A percentile compares a stretch with the other conserved stretches of the same genome.
phyloP scores from a whole-genome alignment of 1,140 invertebrate genomes.

The Listronotus oregonensis region DNA sequence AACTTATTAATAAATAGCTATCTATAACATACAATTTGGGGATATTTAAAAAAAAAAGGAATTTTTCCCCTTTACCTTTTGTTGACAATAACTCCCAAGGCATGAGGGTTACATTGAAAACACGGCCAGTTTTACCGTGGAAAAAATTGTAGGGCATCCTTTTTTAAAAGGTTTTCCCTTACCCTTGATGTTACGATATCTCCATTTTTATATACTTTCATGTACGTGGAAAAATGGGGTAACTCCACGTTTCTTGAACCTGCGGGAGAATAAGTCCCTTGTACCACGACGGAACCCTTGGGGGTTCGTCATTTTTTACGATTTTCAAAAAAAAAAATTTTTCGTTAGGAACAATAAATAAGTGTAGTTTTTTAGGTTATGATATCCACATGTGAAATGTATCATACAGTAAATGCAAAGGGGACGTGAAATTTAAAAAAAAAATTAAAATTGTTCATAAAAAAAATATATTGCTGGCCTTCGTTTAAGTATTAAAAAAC shows the following conservation, averaged over 20 bases:
- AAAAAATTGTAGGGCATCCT: constrained; percentile 99
- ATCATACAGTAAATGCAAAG: not conserved
- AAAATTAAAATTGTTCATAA: too few relatives aligned
- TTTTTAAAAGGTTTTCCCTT: constrained; percentile 99
- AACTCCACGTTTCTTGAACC: constrained; percentile 92
- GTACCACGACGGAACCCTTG: constrained; percentile 98
- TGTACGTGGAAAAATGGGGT: constrained; percentile 95
- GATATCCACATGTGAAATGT: constrained; percentile 5
- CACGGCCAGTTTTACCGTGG: constrained; percentile 96
- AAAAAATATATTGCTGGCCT: too few relatives aligned
- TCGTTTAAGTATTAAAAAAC: too few relatives aligned
- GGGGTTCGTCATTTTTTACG: constrained; percentile 89
- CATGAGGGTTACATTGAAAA: constrained; percentile 98
- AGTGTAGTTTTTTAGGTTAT: constrained; percentile 6
- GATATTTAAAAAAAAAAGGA: too few relatives aligned
- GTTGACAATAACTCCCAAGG: constrained; percentile 99
- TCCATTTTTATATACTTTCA: constrained; percentile 97
- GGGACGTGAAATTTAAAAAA: not conserved
- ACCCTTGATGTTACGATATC: constrained; percentile 98
- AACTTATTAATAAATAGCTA: too few relatives aligned
- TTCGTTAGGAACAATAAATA: constrained; percentile 3
- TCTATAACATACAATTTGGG: too few relatives aligned
- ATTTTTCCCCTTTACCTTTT: constrained; percentile 71
- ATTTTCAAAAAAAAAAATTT: constrained; percentile 9
- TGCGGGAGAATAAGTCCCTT: constrained; percentile 93